These are phyloP conservation scores for Bellardia bayeri DNA, from an alignment of 2,888 invertebrate genomes.

Conservation along the genomic window DNA sequence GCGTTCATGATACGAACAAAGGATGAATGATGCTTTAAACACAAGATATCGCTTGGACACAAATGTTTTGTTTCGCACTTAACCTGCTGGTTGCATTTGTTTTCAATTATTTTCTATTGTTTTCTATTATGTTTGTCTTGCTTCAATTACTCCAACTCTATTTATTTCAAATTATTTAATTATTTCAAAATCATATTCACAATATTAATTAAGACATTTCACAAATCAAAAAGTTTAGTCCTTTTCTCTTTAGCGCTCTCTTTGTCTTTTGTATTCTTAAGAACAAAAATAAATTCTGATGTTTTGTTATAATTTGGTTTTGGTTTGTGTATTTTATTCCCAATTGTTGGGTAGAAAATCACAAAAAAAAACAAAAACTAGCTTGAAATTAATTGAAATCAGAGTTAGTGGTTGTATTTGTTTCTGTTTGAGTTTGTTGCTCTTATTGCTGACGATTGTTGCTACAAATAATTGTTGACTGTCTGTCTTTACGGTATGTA, in stretches of 20 bases:
- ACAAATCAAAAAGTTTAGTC: slow-evolving; percentile 1
- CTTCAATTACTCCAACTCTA: not conserved
- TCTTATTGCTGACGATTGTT: slow-evolving; percentile 9
- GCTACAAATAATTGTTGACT: slow-evolving; percentile 37
- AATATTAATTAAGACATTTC: slow-evolving; percentile 6
- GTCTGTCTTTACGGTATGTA: slow-evolving; percentile 12
- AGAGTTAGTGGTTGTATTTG: not conserved
- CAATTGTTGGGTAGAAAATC: not conserved
- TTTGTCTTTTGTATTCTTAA: not conserved
- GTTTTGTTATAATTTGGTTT: not conserved
- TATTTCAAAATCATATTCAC: not conserved
- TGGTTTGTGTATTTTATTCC: not conserved
- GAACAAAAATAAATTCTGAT: not conserved
- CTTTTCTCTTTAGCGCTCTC: not conserved
- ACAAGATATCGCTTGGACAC: too few relatives aligned
- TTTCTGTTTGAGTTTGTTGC: slow-evolving; percentile 2
- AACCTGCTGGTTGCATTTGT: too few relatives aligned
- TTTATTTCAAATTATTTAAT: not conserved
- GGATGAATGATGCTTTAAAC: too few relatives aligned
- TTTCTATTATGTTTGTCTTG: not conserved
- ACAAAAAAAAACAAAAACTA: not conserved
- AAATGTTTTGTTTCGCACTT: too few relatives aligned
- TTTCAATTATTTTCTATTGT: too few relatives aligned
- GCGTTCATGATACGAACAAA: too few relatives aligned
- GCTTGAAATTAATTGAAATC: slow-evolving; percentile 33